Evolutionary conservation across 1,140 invertebrate genomes (phyloP).

Genomic region (Paracyclopina nana): DNA sequence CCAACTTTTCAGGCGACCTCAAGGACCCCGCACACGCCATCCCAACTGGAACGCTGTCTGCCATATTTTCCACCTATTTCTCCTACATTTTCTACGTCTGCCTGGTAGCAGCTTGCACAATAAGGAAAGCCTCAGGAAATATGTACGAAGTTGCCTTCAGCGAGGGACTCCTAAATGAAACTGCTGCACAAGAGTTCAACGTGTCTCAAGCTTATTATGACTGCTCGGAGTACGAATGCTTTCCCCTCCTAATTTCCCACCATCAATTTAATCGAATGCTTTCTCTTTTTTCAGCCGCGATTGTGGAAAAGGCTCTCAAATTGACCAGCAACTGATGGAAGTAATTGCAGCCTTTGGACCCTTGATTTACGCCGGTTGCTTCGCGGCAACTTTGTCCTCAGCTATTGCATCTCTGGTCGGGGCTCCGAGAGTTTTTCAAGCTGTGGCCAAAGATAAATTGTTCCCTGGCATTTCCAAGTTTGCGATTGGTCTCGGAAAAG

Average conservation of each 20-base stretch:
- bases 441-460: constrained; percentile 74
- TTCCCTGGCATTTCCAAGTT: constrained; percentile 84
- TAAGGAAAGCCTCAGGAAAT: constrained; percentile 59
- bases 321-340: constrained; percentile 56
- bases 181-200: not conserved
- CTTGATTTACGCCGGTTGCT: constrained; percentile 85
- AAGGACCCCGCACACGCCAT: constrained; percentile 72
- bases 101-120: constrained; percentile 53
- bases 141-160: constrained; percentile 37
- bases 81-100: constrained; percentile 61
- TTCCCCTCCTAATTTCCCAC: too few species aligned
- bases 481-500: constrained; percentile 74
- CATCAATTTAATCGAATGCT: too few species aligned
- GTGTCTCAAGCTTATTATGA: constrained; percentile 12
- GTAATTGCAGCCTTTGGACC: constrained; percentile 71
- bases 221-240: constrained; percentile 17
- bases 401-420: constrained; percentile 87
- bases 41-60: constrained; percentile 62
- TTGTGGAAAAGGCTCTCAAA: not conserved
- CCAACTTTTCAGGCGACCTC: constrained; percentile 43
- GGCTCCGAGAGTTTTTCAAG: constrained; percentile 48
- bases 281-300: too few species aligned
- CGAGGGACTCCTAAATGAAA: not conserved
- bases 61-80: constrained; percentile 54
- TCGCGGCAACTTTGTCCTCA: constrained; percentile 86